Percentiles rank a stretch among this genome's conserved stretches.
Evolutionary conservation across 2,113 vertebrate genomes (phyloP).

Genomic region (Neolamprologus kungweensis): DNA sequence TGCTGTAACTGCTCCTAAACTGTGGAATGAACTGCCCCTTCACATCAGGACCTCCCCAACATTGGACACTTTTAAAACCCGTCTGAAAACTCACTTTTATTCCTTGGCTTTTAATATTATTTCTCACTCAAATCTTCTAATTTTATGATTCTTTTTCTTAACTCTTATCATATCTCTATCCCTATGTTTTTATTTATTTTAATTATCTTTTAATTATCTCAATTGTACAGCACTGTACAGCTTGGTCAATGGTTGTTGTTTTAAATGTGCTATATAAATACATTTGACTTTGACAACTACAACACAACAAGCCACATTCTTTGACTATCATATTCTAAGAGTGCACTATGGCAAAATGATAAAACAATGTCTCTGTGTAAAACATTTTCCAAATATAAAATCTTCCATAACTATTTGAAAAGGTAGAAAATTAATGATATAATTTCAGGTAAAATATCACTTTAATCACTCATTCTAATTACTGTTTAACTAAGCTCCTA

Average conservation of each 20-base stretch:
- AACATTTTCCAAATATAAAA: neutral
- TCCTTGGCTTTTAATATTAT: neutral
- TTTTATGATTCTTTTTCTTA: neutral
- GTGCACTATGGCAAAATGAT: neutral
- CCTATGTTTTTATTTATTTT: neutral
- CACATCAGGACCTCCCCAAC: neutral
- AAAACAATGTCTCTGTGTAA: neutral
- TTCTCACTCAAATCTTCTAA: neutral
- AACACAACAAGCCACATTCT: neutral
- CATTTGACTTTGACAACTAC: neutral
- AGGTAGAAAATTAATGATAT: neutral
- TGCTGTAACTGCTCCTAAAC: neutral
- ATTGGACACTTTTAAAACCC: neutral
- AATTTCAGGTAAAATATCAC: slow-evolving; percentile 13
- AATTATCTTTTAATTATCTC: neutral
- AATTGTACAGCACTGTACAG: neutral
- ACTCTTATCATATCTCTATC: neutral
- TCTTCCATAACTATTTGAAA: neutral
- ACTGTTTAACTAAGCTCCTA: slow-evolving; percentile 5
- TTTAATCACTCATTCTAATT: slow-evolving; percentile 7
- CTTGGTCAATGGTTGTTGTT: neutral
- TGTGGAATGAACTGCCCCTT: neutral
- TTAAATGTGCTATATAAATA: neutral
- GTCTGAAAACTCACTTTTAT: neutral
- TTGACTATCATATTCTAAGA: neutral